These are phyloP conservation scores for Aplysina aerophoba DNA, from an alignment of 37 sponge, comb jelly and placozoan species.

Conservation along the genomic window DNA sequence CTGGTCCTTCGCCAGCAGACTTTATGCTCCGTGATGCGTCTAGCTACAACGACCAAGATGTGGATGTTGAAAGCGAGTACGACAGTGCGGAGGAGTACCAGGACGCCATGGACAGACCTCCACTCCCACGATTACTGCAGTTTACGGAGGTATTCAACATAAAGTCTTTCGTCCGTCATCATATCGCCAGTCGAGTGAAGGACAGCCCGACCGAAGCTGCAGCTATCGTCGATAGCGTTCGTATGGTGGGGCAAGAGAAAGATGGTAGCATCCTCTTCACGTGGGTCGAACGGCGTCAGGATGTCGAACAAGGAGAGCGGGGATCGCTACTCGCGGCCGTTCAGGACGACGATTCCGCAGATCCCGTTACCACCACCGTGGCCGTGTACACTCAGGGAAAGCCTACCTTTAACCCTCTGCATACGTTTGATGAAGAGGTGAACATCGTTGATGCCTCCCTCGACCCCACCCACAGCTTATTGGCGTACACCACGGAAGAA, in stretches of 20 bases:
- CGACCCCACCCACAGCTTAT: slow-evolving; percentile 19
- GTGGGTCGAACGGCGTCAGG: slow-evolving; percentile 3
- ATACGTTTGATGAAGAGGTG: slow-evolving; percentile 20
- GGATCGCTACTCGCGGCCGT: neutral
- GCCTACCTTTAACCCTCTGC: slow-evolving; percentile 28
- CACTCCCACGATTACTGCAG: neutral
- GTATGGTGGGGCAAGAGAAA: slow-evolving; percentile 25
- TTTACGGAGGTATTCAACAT: slow-evolving; percentile 29
- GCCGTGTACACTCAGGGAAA: slow-evolving; percentile 2
- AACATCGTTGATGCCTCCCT: slow-evolving; percentile 25
- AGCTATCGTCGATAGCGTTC: neutral
- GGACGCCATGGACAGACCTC: slow-evolving; percentile 10
- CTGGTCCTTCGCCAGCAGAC: no score
- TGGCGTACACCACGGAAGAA: slow-evolving; percentile 15
- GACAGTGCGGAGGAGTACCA: slow-evolving; percentile 16
- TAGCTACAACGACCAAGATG: neutral
- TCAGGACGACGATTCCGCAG: no score
- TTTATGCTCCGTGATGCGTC: neutral
- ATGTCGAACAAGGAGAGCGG: neutral
- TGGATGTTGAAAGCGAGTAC: neutral
- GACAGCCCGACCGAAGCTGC: neutral
- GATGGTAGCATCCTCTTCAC: slow-evolving; percentile 24
- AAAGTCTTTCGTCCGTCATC: slow-evolving; percentile 5
- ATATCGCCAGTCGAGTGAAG: neutral
- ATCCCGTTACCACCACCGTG: slow-evolving; percentile 8